These are phyloP conservation scores for Ormyrus rosae DNA, from an alignment of 2,888 invertebrate species.

Conservation along the genomic window DNA sequence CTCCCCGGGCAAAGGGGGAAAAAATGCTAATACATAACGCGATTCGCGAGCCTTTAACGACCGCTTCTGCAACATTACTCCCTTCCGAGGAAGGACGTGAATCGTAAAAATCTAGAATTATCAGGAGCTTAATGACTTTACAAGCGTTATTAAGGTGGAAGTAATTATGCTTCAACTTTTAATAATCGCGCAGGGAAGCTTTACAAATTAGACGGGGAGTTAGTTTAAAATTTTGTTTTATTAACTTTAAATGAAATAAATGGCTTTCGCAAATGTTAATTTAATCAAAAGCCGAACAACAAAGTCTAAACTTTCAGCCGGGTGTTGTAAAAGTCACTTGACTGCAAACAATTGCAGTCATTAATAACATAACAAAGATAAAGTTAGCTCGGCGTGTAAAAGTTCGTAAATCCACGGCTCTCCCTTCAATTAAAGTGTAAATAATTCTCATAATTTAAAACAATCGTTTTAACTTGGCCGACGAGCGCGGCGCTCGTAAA, in stretches of 20 bases:
- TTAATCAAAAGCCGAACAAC: not conserved
- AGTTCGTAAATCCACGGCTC: too few species aligned
- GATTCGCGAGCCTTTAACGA: not conserved
- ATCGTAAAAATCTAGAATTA: not conserved
- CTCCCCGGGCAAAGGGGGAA: not conserved
- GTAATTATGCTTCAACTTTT: not conserved
- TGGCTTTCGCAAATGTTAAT: not conserved
- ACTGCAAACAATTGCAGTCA: not conserved
- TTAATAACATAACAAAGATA: not conserved
- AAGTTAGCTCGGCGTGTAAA: not conserved
- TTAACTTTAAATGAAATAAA: not conserved
- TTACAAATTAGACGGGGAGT: too few species aligned
- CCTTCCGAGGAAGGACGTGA: not conserved
- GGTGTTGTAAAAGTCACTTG: constrained; percentile 7
- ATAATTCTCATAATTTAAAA: too few species aligned
- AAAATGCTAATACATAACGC: constrained; percentile 38
- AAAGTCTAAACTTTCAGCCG: constrained; percentile 10
- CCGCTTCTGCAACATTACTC: too few species aligned
- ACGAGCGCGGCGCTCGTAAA: too few species aligned
- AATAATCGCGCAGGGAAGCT: too few species aligned
- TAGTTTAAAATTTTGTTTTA: too few species aligned
- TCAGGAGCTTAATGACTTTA: constrained; percentile 29
- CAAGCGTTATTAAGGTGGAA: not conserved
- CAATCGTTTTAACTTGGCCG: too few species aligned
- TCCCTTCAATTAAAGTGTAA: too few species aligned